phyloP scores from a whole-genome alignment of 2,888 invertebrate genomes.

The Malachius bipustulatus region DNA sequence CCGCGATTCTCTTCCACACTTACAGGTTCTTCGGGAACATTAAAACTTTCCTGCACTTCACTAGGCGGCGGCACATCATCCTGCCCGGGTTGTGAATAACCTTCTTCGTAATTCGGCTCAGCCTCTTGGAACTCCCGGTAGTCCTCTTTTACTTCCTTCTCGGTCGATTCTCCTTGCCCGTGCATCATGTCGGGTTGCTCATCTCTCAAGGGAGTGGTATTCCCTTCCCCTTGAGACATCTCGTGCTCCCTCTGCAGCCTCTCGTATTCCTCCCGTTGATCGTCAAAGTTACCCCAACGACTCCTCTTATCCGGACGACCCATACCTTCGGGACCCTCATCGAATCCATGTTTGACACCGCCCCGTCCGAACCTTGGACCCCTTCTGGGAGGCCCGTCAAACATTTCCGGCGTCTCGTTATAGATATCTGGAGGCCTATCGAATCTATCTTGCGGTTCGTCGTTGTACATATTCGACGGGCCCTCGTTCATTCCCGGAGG shows the following conservation, averaged over 20 bases:
- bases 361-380: slow-evolving; percentile 22
- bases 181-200: slow-evolving; percentile 16
- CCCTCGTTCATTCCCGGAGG: not conserved
- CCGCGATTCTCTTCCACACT: not conserved
- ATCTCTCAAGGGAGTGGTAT: slow-evolving; percentile 27
- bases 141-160: not conserved
- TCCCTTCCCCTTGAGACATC: slow-evolving; percentile 21
- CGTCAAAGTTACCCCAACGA: slow-evolving; percentile 25
- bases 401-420: slow-evolving; percentile 22
- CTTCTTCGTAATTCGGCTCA: slow-evolving; percentile 10
- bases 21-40: too few species aligned
- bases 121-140: not conserved
- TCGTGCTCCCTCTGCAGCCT: slow-evolving; percentile 10
- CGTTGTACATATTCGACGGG: slow-evolving; percentile 23
- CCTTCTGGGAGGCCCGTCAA: slow-evolving; percentile 20
- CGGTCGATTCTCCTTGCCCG: not conserved
- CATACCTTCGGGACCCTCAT: slow-evolving; percentile 19
- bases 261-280: slow-evolving; percentile 3
- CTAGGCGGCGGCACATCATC: slow-evolving; percentile 11
- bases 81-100: slow-evolving; percentile 10
- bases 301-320: slow-evolving; percentile 18
- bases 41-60: slow-evolving; percentile 12
- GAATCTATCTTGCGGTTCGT: slow-evolving; percentile 27
- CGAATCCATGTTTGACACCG: slow-evolving; percentile 17
- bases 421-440: slow-evolving; percentile 24